phyloP scores from a whole-genome alignment of 2,888 invertebrate genomes.

The Furcula furcula region DNA sequence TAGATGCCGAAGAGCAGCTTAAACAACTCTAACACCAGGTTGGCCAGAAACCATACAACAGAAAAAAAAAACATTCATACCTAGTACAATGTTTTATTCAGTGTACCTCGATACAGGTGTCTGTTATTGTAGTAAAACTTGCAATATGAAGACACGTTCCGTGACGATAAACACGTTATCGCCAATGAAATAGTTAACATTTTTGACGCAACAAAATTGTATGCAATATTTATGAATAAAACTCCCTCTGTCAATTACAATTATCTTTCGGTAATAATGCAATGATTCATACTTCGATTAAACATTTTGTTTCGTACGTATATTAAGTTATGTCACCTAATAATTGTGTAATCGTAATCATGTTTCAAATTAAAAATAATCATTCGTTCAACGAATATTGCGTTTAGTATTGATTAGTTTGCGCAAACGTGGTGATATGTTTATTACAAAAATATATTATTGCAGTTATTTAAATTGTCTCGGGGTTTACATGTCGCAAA shows the following conservation, averaged over 20 bases:
- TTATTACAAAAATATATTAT: not conserved
- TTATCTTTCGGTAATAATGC: not conserved
- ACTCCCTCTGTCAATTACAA: too few relatives aligned
- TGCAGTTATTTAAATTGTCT: too few relatives aligned
- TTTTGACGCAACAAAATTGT: slow-evolving; percentile 16
- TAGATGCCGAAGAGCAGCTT: too few relatives aligned
- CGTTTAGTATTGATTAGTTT: not conserved
- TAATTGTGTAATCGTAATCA: slow-evolving; percentile 1
- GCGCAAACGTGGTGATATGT: not conserved
- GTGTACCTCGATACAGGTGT: too few relatives aligned
- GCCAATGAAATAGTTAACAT: slow-evolving; percentile 13
- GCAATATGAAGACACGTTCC: not conserved
- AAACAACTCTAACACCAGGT: too few relatives aligned
- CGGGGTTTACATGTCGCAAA: too few relatives aligned
- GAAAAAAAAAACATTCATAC: too few relatives aligned
- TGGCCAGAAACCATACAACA: too few relatives aligned
- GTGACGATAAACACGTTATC: slow-evolving; percentile 13
- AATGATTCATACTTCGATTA: slow-evolving; percentile 1
- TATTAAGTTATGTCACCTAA: not conserved
- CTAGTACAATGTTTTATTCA: too few relatives aligned
- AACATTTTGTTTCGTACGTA: not conserved
- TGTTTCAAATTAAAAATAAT: slow-evolving; percentile 1
- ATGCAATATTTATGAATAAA: slow-evolving; percentile 31
- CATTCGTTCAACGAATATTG: not conserved
- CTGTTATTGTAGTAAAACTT: too few relatives aligned